phyloP scores from a whole-genome alignment of 2,888 invertebrate species.

The Cephus pygmeus region DNA sequence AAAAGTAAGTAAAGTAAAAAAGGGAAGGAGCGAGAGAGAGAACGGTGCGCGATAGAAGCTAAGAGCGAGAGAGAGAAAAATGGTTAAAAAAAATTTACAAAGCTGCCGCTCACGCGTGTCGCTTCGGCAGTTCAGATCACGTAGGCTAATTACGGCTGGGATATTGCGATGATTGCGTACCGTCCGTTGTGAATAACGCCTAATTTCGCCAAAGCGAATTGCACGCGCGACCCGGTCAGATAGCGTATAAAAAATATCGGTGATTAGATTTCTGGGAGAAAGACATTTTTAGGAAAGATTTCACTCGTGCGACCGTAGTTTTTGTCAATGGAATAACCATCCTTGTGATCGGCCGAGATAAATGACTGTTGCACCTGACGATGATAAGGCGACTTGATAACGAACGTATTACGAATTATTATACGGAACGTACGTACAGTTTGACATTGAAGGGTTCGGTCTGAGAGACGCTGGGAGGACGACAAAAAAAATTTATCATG shows the following conservation, averaged over 20 bases:
- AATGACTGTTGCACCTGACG: background rate
- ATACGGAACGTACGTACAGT: background rate
- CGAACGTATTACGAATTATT: background rate
- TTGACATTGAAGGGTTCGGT: background rate
- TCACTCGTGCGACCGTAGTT: background rate
- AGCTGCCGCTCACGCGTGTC: background rate
- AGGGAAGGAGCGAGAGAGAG: background rate
- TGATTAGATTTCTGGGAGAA: background rate
- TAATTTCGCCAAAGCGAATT: background rate
- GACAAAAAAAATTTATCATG: background rate
- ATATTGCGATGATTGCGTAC: background rate
- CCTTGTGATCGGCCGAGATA: no score
- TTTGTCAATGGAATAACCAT: background rate
- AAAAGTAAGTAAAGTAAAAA: background rate
- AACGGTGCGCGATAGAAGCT: conserved; percentile 12
- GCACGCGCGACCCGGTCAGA: background rate
- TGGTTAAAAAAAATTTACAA: background rate
- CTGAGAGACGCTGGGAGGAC: background rate
- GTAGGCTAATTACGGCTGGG: background rate
- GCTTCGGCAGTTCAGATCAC: background rate
- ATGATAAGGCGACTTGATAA: background rate
- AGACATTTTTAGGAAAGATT: background rate
- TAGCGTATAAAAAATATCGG: background rate
- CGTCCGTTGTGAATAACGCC: background rate
- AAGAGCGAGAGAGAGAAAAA: background rate